phyloP scores from a whole-genome alignment of 2,113 vertebrate genomes.

The Catharus bicknelli region DNA sequence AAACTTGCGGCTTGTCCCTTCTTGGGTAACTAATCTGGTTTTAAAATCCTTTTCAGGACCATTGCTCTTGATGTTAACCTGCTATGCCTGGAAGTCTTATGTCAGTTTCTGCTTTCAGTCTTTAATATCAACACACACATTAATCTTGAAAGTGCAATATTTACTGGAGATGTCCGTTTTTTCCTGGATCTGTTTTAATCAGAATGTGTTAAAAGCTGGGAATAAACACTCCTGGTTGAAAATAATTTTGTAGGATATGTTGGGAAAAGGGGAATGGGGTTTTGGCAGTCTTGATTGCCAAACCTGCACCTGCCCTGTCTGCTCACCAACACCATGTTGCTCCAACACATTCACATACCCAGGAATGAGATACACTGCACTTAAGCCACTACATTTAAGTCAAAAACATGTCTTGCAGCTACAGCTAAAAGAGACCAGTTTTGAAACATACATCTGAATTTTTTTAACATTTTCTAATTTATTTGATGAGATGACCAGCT shows the following conservation, averaged over 20 bases:
- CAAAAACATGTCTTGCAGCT: neutral
- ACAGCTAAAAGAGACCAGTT: neutral
- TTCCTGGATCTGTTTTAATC: slow-evolving; percentile 28
- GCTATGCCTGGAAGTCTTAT: slow-evolving; percentile 10
- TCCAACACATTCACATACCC: neutral
- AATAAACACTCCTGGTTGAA: slow-evolving; percentile 22
- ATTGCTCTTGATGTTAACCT: slow-evolving; percentile 36
- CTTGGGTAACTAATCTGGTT: slow-evolving; percentile 51
- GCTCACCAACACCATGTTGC: neutral
- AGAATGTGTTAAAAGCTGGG: slow-evolving; percentile 30
- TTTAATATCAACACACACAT: neutral
- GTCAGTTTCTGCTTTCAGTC: slow-evolving; percentile 36
- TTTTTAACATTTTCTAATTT: neutral
- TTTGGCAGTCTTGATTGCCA: neutral
- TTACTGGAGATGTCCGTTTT: slow-evolving; percentile 16
- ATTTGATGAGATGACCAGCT: neutral
- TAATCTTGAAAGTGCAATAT: slow-evolving; percentile 58
- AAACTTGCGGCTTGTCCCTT: slow-evolving; percentile 58
- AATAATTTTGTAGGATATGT: neutral
- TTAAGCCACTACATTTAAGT: neutral
- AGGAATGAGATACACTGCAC: neutral
- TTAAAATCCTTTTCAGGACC: slow-evolving; percentile 34
- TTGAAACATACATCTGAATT: neutral
- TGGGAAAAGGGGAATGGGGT: neutral
- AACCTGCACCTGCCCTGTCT: neutral